Conservation (phyloP, 1,140 invertebrate species). For the Drosophila eugracilis region DNA sequence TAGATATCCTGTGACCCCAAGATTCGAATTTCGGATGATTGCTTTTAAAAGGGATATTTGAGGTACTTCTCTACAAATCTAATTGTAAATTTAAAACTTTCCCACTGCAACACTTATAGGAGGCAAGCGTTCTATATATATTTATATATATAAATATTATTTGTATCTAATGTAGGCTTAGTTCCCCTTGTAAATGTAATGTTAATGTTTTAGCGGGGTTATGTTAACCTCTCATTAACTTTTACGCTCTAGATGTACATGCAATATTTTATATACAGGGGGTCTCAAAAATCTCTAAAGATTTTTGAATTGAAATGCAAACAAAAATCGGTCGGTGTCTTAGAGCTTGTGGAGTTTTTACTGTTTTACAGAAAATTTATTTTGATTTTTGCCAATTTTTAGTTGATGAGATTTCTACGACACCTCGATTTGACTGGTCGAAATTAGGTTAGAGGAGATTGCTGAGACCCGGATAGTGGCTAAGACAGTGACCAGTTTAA, state of each 20-base stretch:
- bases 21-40: no score
- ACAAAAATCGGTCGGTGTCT: not conserved
- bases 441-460: not conserved
- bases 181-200: constrained; percentile 53
- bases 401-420: not conserved
- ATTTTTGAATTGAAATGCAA: constrained; percentile 3
- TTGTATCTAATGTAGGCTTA: constrained; percentile 19
- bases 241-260: constrained; percentile 47
- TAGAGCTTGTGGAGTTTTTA: not conserved
- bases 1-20: no score
- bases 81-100: constrained; percentile 16
- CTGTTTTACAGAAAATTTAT: not conserved
- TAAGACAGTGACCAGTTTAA: constrained; percentile 22
- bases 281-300: not conserved
- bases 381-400: no score
- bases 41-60: not conserved
- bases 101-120: not conserved
- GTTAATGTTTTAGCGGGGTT: constrained; percentile 60
- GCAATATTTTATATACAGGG: constrained; percentile 48
- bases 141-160: constrained; percentile 11
- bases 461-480: not conserved
- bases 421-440: not conserved
- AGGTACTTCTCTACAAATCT: not conserved
- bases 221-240: constrained; percentile 63
- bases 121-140: constrained; percentile 3